Percentiles rank a stretch among this genome's conserved stretches.
Conservation (phyloP, 2,113 vertebrate species). For the Condylura cristata region DNA sequence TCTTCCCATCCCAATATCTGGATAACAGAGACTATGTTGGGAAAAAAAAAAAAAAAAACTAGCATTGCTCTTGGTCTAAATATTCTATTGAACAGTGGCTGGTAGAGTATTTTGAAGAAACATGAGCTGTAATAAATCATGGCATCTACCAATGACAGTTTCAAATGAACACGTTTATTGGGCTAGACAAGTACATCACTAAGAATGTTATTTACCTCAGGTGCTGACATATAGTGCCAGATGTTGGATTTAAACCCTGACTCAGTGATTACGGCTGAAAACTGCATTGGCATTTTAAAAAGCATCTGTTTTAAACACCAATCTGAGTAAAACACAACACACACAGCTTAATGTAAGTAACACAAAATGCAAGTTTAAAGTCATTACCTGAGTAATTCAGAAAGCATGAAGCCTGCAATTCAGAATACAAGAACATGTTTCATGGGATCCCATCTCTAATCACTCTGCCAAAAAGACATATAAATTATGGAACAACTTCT, state of each 20-base stretch:
- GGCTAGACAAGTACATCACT: constrained; percentile 84
- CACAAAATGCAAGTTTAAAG: neutral
- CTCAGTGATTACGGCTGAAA: constrained; percentile 74
- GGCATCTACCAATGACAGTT: constrained; percentile 81
- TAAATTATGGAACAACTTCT: neutral
- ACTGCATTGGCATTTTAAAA: constrained; percentile 77
- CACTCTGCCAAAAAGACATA: neutral
- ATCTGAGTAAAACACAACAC: constrained; percentile 19
- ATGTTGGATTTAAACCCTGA: constrained; percentile 81
- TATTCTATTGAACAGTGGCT: constrained; percentile 39
- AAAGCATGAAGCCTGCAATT: neutral
- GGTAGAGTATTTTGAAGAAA: constrained; percentile 62
- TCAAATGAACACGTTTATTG: constrained; percentile 84
- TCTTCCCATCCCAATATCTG: neutral
- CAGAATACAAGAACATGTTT: neutral
- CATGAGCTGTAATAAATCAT: constrained; percentile 83
- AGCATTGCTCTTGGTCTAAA: neutral
- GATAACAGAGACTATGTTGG: neutral
- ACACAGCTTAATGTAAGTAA: constrained; percentile 31
- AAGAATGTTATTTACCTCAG: constrained; percentile 83
- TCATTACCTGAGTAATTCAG: constrained; percentile 21
- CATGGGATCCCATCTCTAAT: neutral
- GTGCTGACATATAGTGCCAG: constrained; percentile 79
- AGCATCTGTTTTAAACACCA: constrained; percentile 68
- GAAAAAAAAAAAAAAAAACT: too few species aligned